Conservation (phyloP, 23 tunicate species). For the Pegea sp. region DNA sequence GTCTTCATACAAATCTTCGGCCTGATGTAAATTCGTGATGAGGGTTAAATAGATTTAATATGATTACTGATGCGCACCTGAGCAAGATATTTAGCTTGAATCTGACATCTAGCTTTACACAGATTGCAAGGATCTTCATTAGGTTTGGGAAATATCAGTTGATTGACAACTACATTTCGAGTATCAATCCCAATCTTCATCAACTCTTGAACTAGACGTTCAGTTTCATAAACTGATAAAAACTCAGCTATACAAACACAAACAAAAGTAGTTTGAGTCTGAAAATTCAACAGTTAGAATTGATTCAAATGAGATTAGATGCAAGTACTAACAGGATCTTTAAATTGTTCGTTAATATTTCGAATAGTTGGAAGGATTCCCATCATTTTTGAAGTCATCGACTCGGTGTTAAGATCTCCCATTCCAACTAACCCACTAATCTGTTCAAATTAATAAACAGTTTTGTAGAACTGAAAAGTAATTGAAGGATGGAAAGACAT, state of each 20-base stretch:
- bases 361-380: slow-evolving; percentile 71
- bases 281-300: too few relatives aligned
- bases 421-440: slow-evolving; percentile 48
- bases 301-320: background rate
- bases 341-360: slow-evolving; percentile 53
- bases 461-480: too few relatives aligned
- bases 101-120: slow-evolving; percentile 55
- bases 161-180: slow-evolving; percentile 81
- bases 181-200: slow-evolving; percentile 82
- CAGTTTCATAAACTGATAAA: slow-evolving; percentile 89
- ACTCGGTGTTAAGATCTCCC: slow-evolving; percentile 65
- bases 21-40: slow-evolving; percentile 10
- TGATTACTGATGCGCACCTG: slow-evolving; percentile 23
- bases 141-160: slow-evolving; percentile 31
- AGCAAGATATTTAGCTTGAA: slow-evolving; percentile 61
- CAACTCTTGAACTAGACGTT: slow-evolving; percentile 77
- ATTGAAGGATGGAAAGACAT: too few relatives aligned
- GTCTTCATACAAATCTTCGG: slow-evolving; percentile 79
- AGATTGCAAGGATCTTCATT: slow-evolving; percentile 30
- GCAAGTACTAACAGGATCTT: slow-evolving; percentile 33
- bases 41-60: background rate
- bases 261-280: slow-evolving; percentile 81
- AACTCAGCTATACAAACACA: slow-evolving; percentile 97
- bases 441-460: slow-evolving; percentile 5
- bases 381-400: slow-evolving; percentile 41